Evolutionary conservation across 2,888 invertebrate species (phyloP), one percentile per base, ranked within the genome.

Genomic region (Asteroscopus sphinx): DNA sequence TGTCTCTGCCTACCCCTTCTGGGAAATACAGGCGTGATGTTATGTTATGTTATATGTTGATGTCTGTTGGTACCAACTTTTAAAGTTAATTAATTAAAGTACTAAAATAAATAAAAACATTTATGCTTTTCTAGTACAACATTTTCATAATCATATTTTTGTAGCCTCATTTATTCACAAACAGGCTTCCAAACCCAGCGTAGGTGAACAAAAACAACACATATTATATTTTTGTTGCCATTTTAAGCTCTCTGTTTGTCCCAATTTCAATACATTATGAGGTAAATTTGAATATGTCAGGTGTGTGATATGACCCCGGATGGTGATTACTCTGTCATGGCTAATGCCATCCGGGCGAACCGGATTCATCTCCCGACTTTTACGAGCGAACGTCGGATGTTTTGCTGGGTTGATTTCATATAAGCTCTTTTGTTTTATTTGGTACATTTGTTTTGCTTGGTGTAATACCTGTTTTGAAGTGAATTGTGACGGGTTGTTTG

Each of bases 241-340:
- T 52, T 67, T 67, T 71, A 66, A 71, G 48, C 57, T 12, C 11
- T 46, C 25, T 68, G 30, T 72, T 72, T 72, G 73, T 65, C 21
- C 61, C 68, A 68, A 65, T 65, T 75, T 73, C 70, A 63, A 76
- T 73, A 76, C 73, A 77, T 73, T 77, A 73, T 75, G 76, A 74
- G 73, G 49, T 58, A 72, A 81, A 81, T 80, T 77, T 76, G 76
- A 73, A 73, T 71, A 69, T 65, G 66, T 67, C 84, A 81, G 79
- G 78, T 82, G 82, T 60, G 60, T 45, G 48, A 68, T 71, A 82
- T 75, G 69, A 74, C 70, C 73, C 68, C 73, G 73, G 63, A 73
- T 61, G 69, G 73, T 65, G 68, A 75, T 77, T 81, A 77, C 77
- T 68, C 54, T 63, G 58, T 57, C 64, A 59, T 45, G 70, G 64